phyloP scores from a whole-genome alignment of 2,797 vertebrate species.

The Valencia hispanica region DNA sequence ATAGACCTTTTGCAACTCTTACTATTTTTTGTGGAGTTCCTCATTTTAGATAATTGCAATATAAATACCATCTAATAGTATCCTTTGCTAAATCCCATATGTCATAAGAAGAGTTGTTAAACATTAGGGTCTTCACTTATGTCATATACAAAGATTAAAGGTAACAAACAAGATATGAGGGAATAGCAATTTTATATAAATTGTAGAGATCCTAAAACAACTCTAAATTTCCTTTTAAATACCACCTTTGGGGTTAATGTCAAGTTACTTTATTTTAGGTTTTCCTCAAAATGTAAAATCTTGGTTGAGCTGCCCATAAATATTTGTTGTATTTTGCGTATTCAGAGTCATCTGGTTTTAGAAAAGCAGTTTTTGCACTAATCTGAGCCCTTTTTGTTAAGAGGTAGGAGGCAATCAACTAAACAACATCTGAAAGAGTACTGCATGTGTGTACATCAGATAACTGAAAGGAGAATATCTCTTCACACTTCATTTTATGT shows the following conservation, averaged over 20 bases:
- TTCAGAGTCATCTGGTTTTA: neutral
- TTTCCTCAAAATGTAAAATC: neutral
- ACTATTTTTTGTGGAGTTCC: conserved; percentile 11
- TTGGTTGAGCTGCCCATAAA: neutral
- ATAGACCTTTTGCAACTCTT: conserved; percentile 10
- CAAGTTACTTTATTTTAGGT: neutral
- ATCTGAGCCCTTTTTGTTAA: neutral
- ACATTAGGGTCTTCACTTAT: neutral
- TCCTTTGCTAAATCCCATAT: neutral
- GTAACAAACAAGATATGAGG: neutral
- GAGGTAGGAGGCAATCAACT: neutral
- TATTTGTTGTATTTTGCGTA: neutral
- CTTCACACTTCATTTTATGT: too few relatives aligned
- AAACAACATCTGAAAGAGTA: neutral
- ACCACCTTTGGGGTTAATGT: neutral
- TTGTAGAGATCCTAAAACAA: neutral
- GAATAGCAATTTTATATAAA: neutral
- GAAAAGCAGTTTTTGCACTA: neutral
- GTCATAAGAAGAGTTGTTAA: neutral
- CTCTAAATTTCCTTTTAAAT: neutral
- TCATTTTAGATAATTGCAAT: neutral
- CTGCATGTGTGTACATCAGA: neutral
- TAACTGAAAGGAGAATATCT: neutral
- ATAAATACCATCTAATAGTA: neutral
- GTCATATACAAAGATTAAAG: neutral